These are phyloP conservation scores for Chelon labrosus DNA, from an alignment of 2,797 vertebrate species.

Conservation along the genomic window DNA sequence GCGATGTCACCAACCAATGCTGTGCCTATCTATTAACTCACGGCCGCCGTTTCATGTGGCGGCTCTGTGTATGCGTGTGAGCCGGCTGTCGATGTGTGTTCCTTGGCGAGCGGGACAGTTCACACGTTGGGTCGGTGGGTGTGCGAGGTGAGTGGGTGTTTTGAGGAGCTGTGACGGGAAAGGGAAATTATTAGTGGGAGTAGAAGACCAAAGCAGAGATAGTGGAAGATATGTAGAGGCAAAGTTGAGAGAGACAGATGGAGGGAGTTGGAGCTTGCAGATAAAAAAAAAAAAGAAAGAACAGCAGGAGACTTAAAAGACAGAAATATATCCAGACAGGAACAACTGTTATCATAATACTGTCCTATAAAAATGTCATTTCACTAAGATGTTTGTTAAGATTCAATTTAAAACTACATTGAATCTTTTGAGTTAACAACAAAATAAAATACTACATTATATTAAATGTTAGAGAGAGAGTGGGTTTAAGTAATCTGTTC, in stretches of 20 bases:
- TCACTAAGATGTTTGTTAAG: neutral
- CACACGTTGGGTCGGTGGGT: constrained; percentile 51
- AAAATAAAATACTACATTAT: neutral
- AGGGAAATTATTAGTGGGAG: constrained; percentile 62
- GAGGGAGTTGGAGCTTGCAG: constrained; percentile 20
- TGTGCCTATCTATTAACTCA: constrained; percentile 65
- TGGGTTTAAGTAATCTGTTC: neutral
- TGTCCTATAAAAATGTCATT: constrained; percentile 9
- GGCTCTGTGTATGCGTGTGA: constrained; percentile 27
- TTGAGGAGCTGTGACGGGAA: constrained; percentile 51
- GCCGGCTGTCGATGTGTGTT: constrained; percentile 29
- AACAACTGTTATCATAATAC: constrained; percentile 14
- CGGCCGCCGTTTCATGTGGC: constrained; percentile 60
- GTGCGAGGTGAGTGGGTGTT: constrained; percentile 70
- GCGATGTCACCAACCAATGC: constrained; percentile 62
- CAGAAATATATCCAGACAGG: constrained; percentile 5
- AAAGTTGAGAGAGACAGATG: constrained; percentile 57
- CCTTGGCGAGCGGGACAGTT: constrained; percentile 41
- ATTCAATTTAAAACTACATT: neutral
- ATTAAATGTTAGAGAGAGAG: neutral
- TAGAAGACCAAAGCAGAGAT: constrained; percentile 33
- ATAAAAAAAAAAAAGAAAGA: constrained; percentile 26
- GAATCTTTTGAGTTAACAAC: too few species aligned
- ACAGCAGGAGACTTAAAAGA: constrained; percentile 6
- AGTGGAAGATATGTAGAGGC: constrained; percentile 23